Conservation (phyloP, 2,797 vertebrate species). For the Tadarida brasiliensis region DNA sequence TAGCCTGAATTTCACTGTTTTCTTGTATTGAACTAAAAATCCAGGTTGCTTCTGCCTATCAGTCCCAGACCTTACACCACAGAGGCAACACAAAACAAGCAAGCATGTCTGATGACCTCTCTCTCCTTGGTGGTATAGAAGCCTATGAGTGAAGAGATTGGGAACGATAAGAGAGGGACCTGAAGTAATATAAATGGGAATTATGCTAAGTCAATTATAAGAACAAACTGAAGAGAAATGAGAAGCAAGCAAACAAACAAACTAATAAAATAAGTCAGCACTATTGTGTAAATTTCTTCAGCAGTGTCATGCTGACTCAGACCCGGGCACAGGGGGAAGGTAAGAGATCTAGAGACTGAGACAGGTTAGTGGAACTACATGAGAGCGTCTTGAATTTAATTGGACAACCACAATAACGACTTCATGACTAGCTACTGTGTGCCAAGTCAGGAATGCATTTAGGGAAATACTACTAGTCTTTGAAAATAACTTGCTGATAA, state of each 20-base stretch:
- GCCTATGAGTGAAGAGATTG: not conserved
- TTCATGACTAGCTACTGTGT: not conserved
- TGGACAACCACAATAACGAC: not conserved
- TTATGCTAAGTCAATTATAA: not conserved
- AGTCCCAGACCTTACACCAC: not conserved
- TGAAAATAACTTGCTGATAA: constrained; percentile 40
- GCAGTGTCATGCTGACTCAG: not conserved
- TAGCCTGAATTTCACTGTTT: not conserved
- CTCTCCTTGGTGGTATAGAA: not conserved
- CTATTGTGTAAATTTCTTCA: not conserved
- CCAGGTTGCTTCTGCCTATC: not conserved
- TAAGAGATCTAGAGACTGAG: not conserved
- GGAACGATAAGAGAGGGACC: not conserved
- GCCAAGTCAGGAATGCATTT: not conserved
- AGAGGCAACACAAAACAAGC: not conserved
- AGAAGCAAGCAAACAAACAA: not conserved
- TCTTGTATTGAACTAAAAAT: not conserved
- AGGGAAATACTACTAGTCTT: not conserved
- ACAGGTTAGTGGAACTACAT: not conserved
- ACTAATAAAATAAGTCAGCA: not conserved
- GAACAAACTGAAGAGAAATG: constrained; percentile 3
- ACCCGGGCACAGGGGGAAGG: not conserved
- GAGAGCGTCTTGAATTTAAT: not conserved
- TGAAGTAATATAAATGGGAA: not conserved
- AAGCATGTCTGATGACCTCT: not conserved